These are phyloP conservation scores for Heteropelma amictum DNA, from an alignment of 2,888 invertebrate genomes.

Conservation along the genomic window DNA sequence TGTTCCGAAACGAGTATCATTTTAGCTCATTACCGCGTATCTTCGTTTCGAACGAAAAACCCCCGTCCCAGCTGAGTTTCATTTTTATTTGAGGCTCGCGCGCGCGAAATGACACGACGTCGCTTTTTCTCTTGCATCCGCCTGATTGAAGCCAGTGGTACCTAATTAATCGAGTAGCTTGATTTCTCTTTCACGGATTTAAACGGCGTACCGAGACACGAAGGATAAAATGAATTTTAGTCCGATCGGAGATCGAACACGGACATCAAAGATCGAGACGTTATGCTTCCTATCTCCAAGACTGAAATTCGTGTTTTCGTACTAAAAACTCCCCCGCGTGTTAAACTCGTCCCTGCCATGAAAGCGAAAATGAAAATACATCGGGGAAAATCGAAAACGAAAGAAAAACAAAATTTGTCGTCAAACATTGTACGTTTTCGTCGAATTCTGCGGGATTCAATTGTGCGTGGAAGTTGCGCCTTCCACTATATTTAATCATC, in stretches of 20 bases:
- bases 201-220: slow-evolving; percentile 17
- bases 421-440: slow-evolving; percentile 14
- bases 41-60: too few species aligned
- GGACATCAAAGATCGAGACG: slow-evolving; percentile 49
- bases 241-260: too few species aligned
- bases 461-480: slow-evolving; percentile 53
- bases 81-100: too few species aligned
- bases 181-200: too few species aligned
- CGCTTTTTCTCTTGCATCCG: too few species aligned
- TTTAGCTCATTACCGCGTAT: neutral
- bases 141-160: too few species aligned
- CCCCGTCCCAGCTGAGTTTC: too few species aligned
- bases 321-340: slow-evolving; percentile 51
- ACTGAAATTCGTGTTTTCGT: slow-evolving; percentile 67
- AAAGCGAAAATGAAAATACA: slow-evolving; percentile 12
- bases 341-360: slow-evolving; percentile 56
- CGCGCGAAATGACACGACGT: too few species aligned
- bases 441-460: slow-evolving; percentile 46
- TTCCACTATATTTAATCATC: slow-evolving; percentile 50
- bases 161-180: too few species aligned
- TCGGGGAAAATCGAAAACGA: neutral
- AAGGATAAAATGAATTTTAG: too few species aligned
- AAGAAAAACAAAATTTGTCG: slow-evolving; percentile 13
- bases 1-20: slow-evolving; percentile 16
- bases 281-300: slow-evolving; percentile 70